Evolutionary conservation across 2,113 vertebrate genomes (phyloP).

Genomic region (Bubalus kerabau): DNA sequence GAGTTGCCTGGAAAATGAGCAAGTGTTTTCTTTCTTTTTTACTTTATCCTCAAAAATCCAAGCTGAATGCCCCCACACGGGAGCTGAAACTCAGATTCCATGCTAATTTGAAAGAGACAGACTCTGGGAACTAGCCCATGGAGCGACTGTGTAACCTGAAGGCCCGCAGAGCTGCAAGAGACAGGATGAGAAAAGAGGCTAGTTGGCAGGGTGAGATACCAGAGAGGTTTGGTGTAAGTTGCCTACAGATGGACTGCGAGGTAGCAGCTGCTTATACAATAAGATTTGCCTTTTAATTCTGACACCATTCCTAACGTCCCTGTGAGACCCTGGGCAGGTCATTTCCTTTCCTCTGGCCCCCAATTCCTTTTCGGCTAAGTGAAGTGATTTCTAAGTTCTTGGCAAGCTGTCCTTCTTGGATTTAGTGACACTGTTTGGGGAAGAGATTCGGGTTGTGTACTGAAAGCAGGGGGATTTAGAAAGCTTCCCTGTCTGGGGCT

Average conservation of each 20-base stretch:
- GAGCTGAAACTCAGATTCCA: background rate
- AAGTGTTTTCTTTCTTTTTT: background rate
- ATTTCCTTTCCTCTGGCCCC: background rate
- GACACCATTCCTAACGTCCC: background rate
- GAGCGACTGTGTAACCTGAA: background rate
- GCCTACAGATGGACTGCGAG: background rate
- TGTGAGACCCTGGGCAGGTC: background rate
- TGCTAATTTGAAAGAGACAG: background rate
- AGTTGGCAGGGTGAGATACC: background rate
- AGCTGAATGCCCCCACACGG: background rate
- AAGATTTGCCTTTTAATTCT: background rate
- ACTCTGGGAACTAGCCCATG: background rate
- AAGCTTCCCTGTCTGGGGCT: background rate
- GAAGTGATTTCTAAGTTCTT: background rate
- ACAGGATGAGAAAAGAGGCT: background rate
- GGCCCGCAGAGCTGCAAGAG: background rate
- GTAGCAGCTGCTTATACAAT: background rate
- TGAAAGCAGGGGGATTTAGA: background rate
- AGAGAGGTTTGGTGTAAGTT: background rate
- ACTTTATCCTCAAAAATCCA: constrained; percentile 13
- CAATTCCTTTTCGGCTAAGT: background rate
- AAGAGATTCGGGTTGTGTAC: background rate
- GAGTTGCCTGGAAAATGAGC: background rate
- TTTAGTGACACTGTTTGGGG: background rate
- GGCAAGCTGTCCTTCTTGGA: background rate